phyloP scores from a whole-genome alignment of 2,888 invertebrate genomes.

The Rutpela maculata region DNA sequence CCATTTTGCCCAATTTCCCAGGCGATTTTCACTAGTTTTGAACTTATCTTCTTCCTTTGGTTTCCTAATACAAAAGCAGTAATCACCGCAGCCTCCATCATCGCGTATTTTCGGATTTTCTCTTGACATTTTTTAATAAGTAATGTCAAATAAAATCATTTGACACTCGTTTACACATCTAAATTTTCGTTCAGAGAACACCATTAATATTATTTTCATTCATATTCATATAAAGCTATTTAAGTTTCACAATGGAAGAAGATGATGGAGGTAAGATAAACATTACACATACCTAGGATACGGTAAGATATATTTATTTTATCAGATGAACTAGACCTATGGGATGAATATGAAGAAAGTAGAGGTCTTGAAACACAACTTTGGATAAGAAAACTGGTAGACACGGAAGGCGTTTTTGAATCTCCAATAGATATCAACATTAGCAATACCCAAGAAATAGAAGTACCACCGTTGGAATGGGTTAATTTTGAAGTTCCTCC shows the following conservation, averaged over 20 bases:
- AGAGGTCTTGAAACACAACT: constrained; percentile 39
- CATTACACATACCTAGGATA: background rate
- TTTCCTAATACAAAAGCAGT: constrained; percentile 9
- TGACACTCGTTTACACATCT: background rate
- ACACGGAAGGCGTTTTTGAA: constrained; percentile 66
- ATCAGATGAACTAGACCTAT: constrained; percentile 8
- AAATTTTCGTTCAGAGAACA: constrained; percentile 11
- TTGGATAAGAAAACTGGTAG: constrained; percentile 62
- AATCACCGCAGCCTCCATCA: constrained; percentile 3
- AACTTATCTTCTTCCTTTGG: background rate
- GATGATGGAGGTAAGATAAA: background rate
- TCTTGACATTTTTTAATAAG: constrained; percentile 5
- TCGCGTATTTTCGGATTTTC: background rate
- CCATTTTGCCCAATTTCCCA: constrained; percentile 68
- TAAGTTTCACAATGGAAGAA: background rate
- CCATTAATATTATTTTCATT: background rate
- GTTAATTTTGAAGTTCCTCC: constrained; percentile 78
- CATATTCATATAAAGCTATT: background rate
- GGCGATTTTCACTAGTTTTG: constrained; percentile 50
- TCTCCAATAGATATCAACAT: constrained; percentile 75
- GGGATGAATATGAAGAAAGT: constrained; percentile 7
- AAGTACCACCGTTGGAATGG: constrained; percentile 77
- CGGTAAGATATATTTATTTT: background rate
- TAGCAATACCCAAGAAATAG: constrained; percentile 65
- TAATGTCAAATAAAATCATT: background rate